Evolutionary conservation across 2,888 invertebrate species (phyloP).

Genomic region (Drosophila mettleri): DNA sequence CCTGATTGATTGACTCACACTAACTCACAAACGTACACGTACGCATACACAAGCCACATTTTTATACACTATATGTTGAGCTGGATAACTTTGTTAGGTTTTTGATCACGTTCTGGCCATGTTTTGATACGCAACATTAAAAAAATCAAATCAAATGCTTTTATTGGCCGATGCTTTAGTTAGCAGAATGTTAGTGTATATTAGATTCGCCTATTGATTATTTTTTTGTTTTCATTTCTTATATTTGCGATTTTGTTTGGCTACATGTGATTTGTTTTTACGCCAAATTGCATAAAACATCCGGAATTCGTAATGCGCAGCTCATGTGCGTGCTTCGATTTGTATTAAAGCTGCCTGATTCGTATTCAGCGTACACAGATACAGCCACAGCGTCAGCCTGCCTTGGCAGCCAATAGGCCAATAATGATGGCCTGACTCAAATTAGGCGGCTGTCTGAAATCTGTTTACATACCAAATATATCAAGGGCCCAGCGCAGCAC

Average conservation of each 20-base stretch:
- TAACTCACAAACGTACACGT: slow-evolving; percentile 39
- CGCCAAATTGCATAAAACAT: slow-evolving; percentile 70
- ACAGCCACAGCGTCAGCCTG: not conserved
- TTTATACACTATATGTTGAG: slow-evolving; percentile 9
- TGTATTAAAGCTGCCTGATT: slow-evolving; percentile 54
- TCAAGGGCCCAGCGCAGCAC: slow-evolving; percentile 6
- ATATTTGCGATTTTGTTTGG: slow-evolving; percentile 27
- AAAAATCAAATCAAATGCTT: not conserved
- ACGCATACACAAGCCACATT: slow-evolving; percentile 24
- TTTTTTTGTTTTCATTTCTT: not conserved
- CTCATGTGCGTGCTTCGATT: slow-evolving; percentile 59
- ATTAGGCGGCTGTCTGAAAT: slow-evolving; percentile 60
- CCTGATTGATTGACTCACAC: slow-evolving; percentile 74
- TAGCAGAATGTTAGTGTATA: not conserved
- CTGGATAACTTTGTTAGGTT: not conserved
- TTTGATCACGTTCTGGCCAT: not conserved
- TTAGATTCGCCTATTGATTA: not conserved
- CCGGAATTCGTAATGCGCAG: slow-evolving; percentile 51
- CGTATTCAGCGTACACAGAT: slow-evolving; percentile 43
- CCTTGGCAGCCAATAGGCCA: slow-evolving; percentile 40
- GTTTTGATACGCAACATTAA: too few relatives aligned
- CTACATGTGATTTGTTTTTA: slow-evolving; percentile 70
- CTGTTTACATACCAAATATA: slow-evolving; percentile 52
- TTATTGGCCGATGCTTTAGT: too few relatives aligned
- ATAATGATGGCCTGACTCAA: slow-evolving; percentile 64